Conservation (phyloP, 2,113 vertebrate genomes). For the Hemibagrus wyckioides region DNA sequence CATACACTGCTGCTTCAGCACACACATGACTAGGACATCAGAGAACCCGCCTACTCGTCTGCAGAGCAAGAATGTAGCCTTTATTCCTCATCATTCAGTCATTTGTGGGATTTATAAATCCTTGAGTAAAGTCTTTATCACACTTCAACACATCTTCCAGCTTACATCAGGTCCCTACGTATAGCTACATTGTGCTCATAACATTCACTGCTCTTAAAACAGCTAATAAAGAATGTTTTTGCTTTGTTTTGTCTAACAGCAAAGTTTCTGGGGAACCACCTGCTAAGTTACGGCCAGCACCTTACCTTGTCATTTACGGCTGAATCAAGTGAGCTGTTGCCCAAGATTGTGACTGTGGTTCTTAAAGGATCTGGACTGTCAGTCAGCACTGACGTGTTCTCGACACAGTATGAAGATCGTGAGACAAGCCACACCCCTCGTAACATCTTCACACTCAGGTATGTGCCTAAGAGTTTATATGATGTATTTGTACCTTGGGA, state of each 20-base stretch:
- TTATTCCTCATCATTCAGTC: not conserved
- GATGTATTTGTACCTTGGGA: not conserved
- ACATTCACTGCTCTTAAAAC: not conserved
- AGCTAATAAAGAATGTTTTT: not conserved
- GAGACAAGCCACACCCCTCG: slow-evolving; percentile 25
- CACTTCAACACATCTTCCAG: slow-evolving; percentile 29
- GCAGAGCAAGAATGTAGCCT: slow-evolving; percentile 26
- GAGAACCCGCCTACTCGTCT: slow-evolving; percentile 10
- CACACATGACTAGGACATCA: slow-evolving; percentile 24
- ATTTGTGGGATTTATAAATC: slow-evolving; percentile 5
- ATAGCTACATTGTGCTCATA: slow-evolving; percentile 5
- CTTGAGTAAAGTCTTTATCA: slow-evolving; percentile 25
- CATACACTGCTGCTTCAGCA: slow-evolving; percentile 21
- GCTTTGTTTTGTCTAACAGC: slow-evolving; percentile 65
- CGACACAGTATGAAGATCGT: slow-evolving; percentile 1
- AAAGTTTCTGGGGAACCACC: slow-evolving; percentile 82
- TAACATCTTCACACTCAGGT: slow-evolving; percentile 72
- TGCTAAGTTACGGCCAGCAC: slow-evolving; percentile 82
- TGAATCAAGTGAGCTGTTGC: slow-evolving; percentile 58
- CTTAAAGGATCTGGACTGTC: slow-evolving; percentile 78
- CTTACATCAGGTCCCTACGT: not conserved
- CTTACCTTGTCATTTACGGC: slow-evolving; percentile 78
- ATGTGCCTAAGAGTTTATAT: slow-evolving; percentile 1
- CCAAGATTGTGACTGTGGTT: slow-evolving; percentile 66
- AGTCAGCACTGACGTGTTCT: slow-evolving; percentile 62